Conservation (phyloP, 37 sponge, comb jelly and placozoan species). For the Ephydatia muelleri region DNA sequence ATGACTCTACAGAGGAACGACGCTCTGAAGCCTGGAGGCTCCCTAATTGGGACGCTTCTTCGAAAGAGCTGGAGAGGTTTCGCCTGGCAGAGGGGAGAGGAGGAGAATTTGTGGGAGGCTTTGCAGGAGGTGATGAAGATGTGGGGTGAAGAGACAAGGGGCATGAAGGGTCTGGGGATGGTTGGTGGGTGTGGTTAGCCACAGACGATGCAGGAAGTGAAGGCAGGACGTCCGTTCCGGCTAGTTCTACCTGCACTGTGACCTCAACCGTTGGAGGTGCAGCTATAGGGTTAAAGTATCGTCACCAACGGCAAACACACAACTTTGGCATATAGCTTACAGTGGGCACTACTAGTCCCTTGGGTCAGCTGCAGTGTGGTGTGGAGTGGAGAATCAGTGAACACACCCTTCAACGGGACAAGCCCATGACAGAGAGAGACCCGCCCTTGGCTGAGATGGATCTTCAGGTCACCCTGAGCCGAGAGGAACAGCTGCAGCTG, state of each 20-base stretch:
- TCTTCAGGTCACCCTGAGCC: slow-evolving; percentile 51
- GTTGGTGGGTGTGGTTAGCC: not conserved
- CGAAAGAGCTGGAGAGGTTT: slow-evolving; percentile 55
- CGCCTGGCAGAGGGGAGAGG: slow-evolving; percentile 27
- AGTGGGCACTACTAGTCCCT: not conserved
- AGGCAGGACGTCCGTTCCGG: not conserved
- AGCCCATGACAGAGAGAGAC: not conserved
- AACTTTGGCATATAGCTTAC: not conserved
- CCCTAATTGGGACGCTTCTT: slow-evolving; percentile 46
- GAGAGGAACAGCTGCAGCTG: slow-evolving; percentile 43
- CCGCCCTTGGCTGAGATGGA: not conserved
- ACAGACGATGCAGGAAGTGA: not conserved
- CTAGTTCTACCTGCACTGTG: not conserved
- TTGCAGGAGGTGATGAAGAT: not conserved
- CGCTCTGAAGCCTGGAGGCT: not conserved
- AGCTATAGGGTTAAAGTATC: not conserved
- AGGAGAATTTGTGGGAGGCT: not conserved
- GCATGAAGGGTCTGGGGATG: too few relatives aligned
- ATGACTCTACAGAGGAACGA: not conserved
- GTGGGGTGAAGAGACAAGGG: not conserved
- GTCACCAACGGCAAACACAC: not conserved
- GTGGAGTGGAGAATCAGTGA: not conserved
- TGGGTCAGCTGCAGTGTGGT: not conserved
- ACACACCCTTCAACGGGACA: not conserved
- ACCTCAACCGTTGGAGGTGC: slow-evolving; percentile 5